Base-by-base conservation (phyloP, 2,888 invertebrate genomes). In the Plemyria rubiginata region DNA sequence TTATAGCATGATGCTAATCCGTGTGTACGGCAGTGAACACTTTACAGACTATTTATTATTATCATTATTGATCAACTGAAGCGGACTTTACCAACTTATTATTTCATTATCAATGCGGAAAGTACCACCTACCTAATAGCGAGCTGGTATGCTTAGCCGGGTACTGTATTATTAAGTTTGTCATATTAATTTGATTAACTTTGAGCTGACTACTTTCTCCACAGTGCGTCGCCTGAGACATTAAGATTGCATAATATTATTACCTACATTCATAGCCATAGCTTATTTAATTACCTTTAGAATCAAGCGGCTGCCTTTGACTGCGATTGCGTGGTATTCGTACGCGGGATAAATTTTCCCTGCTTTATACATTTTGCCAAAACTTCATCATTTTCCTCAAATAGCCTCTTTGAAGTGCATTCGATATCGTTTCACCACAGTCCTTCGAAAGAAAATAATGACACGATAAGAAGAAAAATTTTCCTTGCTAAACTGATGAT, bases 171-270 rank as follows among this genome's bases (percentile, higher is more conserved):
- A 68, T 70, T 74, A 75, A 71, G 60, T 64, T 70, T 77, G 74
- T 76, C 73, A 76, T 76, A 78, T 76, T 72, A 74, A 72, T 75
- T 72, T 78, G 77, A 77, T 45, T 65, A 63, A 70, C 62, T 63
- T 64, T 53, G 60, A 41, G 54, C 62, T 64, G 65, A 70, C 57
- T 56, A 70, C 87, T 88, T 88, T 88, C 88, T 87, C 88, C 88
- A 85, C 87, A 84, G 73, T 80, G 78, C 79, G 78, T 72, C 38
- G 68, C 65, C 67, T 67, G 67, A 65, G 64, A 70, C 60, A 69
- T 70, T 68, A 71, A 16, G 52, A 72, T 85, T 81, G 74, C 81
- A 70, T 82, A 85, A 82, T 70, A 65, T 70, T 64, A 66, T 63
- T 58, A n/a, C n/a, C n/a, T n/a, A 53, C 49, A 49, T 50, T 50